Percentiles rank a stretch among this genome's conserved stretches.
Evolutionary conservation across 2,797 vertebrate genomes (phyloP).

Genomic region (Falco cherrug): DNA sequence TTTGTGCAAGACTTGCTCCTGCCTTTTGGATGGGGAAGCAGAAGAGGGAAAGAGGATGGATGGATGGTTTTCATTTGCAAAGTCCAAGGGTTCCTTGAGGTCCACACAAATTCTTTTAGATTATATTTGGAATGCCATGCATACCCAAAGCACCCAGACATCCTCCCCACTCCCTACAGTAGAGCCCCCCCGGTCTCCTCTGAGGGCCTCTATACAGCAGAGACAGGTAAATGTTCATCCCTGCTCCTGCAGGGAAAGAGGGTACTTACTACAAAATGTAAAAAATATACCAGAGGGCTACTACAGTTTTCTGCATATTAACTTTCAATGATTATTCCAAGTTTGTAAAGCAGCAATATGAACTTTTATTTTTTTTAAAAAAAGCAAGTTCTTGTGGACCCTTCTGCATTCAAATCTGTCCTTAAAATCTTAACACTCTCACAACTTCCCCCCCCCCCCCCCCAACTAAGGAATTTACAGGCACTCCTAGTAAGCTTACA

Average conservation of each 20-base stretch:
- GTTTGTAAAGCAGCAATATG: not conserved
- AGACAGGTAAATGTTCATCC: rapidly evolving
- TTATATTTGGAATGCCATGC: not conserved
- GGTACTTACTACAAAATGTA: not conserved
- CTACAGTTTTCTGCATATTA: not conserved
- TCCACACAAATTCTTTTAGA: not conserved
- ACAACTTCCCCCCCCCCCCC: not conserved
- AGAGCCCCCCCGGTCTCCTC: rapidly evolving
- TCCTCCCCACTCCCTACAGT: not conserved
- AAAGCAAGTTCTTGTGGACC: not conserved
- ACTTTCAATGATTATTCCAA: not conserved
- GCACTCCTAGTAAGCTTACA: not conserved
- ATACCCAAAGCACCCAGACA: not conserved
- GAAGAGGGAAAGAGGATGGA: not conserved
- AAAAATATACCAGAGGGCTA: not conserved
- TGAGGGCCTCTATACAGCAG: not conserved
- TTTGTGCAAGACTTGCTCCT: not conserved
- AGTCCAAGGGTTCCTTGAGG: not conserved
- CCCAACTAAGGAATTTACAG: not conserved
- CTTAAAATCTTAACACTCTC: not conserved
- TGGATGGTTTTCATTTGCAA: not conserved
- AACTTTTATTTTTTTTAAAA: not conserved
- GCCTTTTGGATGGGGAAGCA: not conserved
- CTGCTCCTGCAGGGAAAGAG: not conserved
- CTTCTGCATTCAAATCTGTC: not conserved